Conservation (phyloP, 2,797 vertebrate genomes). For the Leucoraja ocellata region DNA sequence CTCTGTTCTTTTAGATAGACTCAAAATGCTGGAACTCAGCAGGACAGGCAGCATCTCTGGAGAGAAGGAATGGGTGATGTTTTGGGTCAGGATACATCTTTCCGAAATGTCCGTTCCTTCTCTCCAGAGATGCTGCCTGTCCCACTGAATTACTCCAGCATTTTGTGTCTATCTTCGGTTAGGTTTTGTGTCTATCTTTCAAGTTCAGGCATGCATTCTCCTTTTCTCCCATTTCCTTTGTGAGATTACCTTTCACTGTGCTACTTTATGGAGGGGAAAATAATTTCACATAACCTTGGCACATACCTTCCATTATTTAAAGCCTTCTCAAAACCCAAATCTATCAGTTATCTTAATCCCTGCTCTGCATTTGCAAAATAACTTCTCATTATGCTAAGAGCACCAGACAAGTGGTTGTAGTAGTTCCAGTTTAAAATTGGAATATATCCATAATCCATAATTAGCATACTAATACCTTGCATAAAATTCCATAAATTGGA, state of each 20-base stretch:
- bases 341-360: neutral
- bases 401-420: neutral
- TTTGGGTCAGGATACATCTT: too few species aligned
- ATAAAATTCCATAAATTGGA: slow-evolving; percentile 25
- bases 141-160: too few species aligned
- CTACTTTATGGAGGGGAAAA: neutral
- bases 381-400: neutral
- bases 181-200: neutral
- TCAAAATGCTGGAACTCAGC: too few species aligned
- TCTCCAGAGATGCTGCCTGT: too few species aligned
- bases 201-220: too few species aligned
- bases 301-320: neutral
- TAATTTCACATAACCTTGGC: neutral
- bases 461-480: slow-evolving; percentile 14
- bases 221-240: neutral
- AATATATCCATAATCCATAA: slow-evolving; percentile 13
- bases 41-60: too few species aligned
- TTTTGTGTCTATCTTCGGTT: too few species aligned
- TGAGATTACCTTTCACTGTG: neutral
- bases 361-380: neutral
- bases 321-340: neutral
- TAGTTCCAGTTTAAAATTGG: neutral
- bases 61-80: too few species aligned
- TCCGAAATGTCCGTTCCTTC: too few species aligned
- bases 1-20: neutral